These are phyloP conservation scores for Belonocnema kinseyi DNA, from an alignment of 1,140 invertebrate genomes.

Conservation along the genomic window DNA sequence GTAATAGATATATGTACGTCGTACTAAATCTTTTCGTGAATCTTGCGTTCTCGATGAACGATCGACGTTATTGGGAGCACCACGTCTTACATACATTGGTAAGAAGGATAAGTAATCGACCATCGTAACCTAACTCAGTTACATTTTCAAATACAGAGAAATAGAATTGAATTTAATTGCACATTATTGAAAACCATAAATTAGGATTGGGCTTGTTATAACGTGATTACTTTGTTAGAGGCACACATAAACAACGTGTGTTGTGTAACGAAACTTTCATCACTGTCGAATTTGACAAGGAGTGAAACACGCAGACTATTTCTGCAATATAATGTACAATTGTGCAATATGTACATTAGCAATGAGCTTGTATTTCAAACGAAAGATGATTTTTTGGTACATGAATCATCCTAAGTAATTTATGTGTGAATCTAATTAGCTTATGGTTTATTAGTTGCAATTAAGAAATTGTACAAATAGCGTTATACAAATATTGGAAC, in stretches of 20 bases:
- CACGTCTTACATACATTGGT: neutral
- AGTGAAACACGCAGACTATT: neutral
- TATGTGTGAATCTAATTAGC: too few species aligned
- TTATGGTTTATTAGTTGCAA: too few species aligned
- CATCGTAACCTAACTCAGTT: neutral
- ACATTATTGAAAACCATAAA: slow-evolving; percentile 25
- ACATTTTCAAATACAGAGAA: slow-evolving; percentile 32
- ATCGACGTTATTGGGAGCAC: neutral
- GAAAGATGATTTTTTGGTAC: too few species aligned
- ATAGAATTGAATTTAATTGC: slow-evolving; percentile 31
- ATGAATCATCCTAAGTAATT: too few species aligned
- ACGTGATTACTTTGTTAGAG: slow-evolving; percentile 30
- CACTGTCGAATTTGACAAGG: slow-evolving; percentile 24
- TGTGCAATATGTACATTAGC: too few species aligned
- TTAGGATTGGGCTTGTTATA: slow-evolving; percentile 19
- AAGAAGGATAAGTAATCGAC: slow-evolving; percentile 1
- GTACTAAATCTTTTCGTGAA: slow-evolving; percentile 16
- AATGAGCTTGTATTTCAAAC: too few species aligned
- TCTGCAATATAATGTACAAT: too few species aligned
- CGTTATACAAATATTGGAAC: too few species aligned
- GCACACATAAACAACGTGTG: slow-evolving; percentile 1
- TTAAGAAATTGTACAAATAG: too few species aligned
- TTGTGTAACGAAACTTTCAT: slow-evolving; percentile 25
- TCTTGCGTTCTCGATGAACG: neutral
- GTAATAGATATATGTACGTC: neutral